A percentile compares a stretch with the other conserved stretches of the same genome.
phyloP scores from a whole-genome alignment of 2,888 invertebrate genomes.

The Plebejus argus region DNA sequence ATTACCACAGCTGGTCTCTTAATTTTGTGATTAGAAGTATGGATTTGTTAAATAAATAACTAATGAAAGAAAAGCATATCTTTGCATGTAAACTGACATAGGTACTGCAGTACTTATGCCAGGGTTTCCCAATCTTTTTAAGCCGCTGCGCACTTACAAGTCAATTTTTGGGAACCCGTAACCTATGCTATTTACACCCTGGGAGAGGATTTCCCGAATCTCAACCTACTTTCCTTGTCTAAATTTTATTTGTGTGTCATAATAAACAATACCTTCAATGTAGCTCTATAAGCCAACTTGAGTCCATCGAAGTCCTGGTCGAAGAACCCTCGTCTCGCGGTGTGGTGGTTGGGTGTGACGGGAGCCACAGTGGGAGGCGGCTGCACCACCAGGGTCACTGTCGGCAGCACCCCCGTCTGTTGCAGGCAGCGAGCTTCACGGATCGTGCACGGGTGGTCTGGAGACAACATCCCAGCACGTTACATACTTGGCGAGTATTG shows the following conservation, averaged over 20 bases:
- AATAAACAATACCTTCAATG: constrained; percentile 55
- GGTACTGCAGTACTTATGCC: too few relatives aligned
- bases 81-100: too few relatives aligned
- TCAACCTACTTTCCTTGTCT: background rate
- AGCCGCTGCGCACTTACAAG: too few relatives aligned
- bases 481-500: too few relatives aligned
- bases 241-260: background rate
- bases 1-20: too few relatives aligned
- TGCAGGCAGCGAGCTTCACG: constrained; percentile 71
- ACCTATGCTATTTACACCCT: background rate
- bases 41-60: too few relatives aligned
- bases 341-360: constrained; percentile 50
- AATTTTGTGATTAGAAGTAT: too few relatives aligned
- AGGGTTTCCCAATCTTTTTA: too few relatives aligned
- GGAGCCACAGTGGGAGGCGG: constrained; percentile 54
- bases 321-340: constrained; percentile 57
- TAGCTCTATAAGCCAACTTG: constrained; percentile 64
- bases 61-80: too few relatives aligned
- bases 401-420: constrained; percentile 68
- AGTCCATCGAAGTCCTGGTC: constrained; percentile 70
- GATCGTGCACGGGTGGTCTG: constrained; percentile 71
- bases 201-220: background rate
- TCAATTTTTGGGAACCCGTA: too few relatives aligned
- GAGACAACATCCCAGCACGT: background rate
- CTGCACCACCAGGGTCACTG: constrained; percentile 59